phyloP scores from a whole-genome alignment of 1,140 invertebrate genomes.

The Ceratina calcarata region DNA sequence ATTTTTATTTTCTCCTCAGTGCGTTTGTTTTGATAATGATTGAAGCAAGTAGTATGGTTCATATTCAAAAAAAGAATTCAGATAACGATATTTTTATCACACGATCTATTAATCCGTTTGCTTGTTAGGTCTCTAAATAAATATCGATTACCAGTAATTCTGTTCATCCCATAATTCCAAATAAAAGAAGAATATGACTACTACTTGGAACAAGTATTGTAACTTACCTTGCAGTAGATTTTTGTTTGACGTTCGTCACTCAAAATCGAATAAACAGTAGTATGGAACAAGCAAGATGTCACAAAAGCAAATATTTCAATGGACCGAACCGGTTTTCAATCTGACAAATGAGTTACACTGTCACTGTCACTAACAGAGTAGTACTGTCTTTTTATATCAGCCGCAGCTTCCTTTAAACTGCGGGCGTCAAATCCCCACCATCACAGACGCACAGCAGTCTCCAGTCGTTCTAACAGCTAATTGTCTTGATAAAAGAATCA shows the following conservation, averaged over 20 bases:
- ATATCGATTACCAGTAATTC: too few relatives aligned
- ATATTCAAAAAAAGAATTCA: too few relatives aligned
- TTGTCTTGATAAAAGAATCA: not conserved
- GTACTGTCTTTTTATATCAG: slow-evolving; percentile 60
- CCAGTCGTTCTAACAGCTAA: not conserved
- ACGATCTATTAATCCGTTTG: too few relatives aligned
- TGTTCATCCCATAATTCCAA: too few relatives aligned
- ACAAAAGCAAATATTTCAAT: not conserved
- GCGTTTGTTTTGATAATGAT: not conserved
- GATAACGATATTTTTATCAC: too few relatives aligned
- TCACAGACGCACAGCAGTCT: not conserved
- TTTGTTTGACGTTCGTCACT: too few relatives aligned
- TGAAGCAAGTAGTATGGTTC: too few relatives aligned
- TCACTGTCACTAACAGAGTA: slow-evolving; percentile 40
- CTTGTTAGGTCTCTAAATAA: too few relatives aligned
- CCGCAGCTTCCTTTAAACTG: slow-evolving; percentile 49
- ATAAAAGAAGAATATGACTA: too few relatives aligned
- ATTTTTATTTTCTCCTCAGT: not conserved
- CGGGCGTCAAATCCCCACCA: slow-evolving; percentile 61
- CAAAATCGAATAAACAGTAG: too few relatives aligned
- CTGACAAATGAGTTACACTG: slow-evolving; percentile 39
- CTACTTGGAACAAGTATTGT: too few relatives aligned
- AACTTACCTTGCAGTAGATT: too few relatives aligned
- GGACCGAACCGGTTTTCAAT: not conserved
- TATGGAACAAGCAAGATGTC: not conserved